Percentiles rank a stretch among this genome's conserved stretches.
phyloP scores from a whole-genome alignment of 2,797 vertebrate species.

The Mormyrus hasselquistii region DNA sequence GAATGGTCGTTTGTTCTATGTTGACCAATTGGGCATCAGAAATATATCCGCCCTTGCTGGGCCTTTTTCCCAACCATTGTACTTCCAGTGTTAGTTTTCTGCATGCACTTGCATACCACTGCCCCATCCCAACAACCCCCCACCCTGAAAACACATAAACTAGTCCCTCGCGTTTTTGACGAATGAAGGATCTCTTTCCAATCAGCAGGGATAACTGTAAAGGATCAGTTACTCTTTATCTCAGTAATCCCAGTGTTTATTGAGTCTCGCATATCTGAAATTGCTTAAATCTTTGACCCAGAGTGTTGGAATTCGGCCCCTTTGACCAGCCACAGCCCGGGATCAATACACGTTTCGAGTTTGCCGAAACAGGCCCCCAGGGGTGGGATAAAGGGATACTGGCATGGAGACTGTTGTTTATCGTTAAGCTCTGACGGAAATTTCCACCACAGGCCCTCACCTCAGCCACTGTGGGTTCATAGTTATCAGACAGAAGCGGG shows the following conservation, averaged over 20 bases:
- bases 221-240: conserved; percentile 62
- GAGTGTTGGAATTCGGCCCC: conserved; percentile 48
- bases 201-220: conserved; percentile 57
- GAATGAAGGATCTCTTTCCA: conserved; percentile 57
- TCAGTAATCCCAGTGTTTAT: conserved; percentile 55
- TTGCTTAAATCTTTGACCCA: conserved; percentile 63
- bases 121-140: conserved; percentile 12
- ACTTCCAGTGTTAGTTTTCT: conserved; percentile 45
- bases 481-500: not conserved
- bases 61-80: conserved; percentile 48
- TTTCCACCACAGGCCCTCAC: conserved; percentile 31
- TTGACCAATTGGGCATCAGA: conserved; percentile 47
- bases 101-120: conserved; percentile 59
- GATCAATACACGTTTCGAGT: conserved; percentile 41
- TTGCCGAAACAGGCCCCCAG: conserved; percentile 44
- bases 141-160: not conserved
- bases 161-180: conserved; percentile 44
- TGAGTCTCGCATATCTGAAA: conserved; percentile 60
- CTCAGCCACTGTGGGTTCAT: not conserved
- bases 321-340: conserved; percentile 31
- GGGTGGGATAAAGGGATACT: conserved; percentile 44
- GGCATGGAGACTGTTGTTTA: conserved; percentile 55
- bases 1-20: conserved; percentile 34
- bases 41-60: conserved; percentile 25
- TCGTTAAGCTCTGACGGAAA: conserved; percentile 46